Evolutionary conservation across 2,113 vertebrate genomes (phyloP).

Genomic region (Rhinolophus ferrumequinum): DNA sequence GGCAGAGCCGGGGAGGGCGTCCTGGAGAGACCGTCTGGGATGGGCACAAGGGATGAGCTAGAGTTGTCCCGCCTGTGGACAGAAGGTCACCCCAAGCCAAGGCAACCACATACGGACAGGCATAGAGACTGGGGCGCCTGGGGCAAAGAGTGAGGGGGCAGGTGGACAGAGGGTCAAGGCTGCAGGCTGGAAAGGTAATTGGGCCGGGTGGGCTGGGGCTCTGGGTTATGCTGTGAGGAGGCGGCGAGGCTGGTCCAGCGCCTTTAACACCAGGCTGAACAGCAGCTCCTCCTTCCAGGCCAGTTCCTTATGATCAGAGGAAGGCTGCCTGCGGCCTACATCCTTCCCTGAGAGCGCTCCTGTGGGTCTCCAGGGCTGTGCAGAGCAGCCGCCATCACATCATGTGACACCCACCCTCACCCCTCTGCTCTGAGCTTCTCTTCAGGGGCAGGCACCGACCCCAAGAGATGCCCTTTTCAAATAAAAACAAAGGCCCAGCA

Average conservation of each 20-base stretch:
- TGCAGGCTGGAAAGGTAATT: neutral
- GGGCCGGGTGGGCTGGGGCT: neutral
- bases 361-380: neutral
- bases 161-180: neutral
- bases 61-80: neutral
- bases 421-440: neutral
- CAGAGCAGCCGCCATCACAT: neutral
- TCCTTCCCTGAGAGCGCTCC: neutral
- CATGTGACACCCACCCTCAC: neutral
- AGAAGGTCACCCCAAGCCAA: neutral
- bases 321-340: no score
- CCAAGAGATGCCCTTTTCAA: neutral
- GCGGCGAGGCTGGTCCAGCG: no score
- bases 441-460: no score
- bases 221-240: neutral
- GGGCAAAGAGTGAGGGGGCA: neutral
- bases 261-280: neutral
- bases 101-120: neutral
- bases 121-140: neutral
- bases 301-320: neutral
- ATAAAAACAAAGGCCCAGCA: neutral
- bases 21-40: neutral
- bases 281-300: neutral
- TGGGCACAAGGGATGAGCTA: neutral
- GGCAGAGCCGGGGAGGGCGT: neutral